Percentiles rank a stretch among this genome's conserved stretches.
Evolutionary conservation across 2,888 invertebrate genomes (phyloP).

Genomic region (Sacculina carcini): DNA sequence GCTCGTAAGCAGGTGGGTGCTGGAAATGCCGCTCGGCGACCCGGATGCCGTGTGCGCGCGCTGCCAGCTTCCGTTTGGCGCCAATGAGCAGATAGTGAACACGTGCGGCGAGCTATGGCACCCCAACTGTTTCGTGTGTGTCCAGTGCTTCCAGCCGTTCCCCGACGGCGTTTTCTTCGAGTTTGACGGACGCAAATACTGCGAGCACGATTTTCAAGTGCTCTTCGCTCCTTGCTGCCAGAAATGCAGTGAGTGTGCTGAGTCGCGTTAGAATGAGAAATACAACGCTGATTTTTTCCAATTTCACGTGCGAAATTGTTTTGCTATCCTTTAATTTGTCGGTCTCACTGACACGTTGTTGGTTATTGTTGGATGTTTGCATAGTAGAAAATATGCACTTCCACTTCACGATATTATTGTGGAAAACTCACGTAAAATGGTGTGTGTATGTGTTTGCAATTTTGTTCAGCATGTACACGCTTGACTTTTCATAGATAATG

Average conservation of each 20-base stretch:
- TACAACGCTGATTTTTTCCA: not conserved
- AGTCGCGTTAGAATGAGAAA: no score
- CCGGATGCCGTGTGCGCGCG: constrained; percentile 85
- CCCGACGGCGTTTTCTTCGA: constrained; percentile 95
- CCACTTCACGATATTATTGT: no score
- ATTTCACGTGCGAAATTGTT: no score
- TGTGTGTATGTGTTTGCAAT: no score
- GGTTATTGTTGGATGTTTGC: no score
- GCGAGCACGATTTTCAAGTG: constrained; percentile 95
- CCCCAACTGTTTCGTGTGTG: constrained; percentile 98
- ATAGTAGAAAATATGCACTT: no score
- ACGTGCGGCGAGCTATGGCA: constrained; percentile 97
- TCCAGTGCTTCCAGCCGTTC: constrained; percentile 93
- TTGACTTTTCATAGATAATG: no score
- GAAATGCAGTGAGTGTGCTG: constrained; percentile 51
- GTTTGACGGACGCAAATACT: constrained; percentile 96
- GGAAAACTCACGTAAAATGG: no score
- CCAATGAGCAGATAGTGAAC: constrained; percentile 94
- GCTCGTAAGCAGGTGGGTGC: constrained; percentile 20
- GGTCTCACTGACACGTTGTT: no score
- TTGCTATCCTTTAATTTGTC: no score
- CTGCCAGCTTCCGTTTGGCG: constrained; percentile 83
- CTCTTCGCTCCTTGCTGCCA: constrained; percentile 70
- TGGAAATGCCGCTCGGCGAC: constrained; percentile 53
- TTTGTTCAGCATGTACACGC: no score